phyloP scores from a whole-genome alignment of 1,140 invertebrate genomes.

The Lordiphosa stackelbergi region DNA sequence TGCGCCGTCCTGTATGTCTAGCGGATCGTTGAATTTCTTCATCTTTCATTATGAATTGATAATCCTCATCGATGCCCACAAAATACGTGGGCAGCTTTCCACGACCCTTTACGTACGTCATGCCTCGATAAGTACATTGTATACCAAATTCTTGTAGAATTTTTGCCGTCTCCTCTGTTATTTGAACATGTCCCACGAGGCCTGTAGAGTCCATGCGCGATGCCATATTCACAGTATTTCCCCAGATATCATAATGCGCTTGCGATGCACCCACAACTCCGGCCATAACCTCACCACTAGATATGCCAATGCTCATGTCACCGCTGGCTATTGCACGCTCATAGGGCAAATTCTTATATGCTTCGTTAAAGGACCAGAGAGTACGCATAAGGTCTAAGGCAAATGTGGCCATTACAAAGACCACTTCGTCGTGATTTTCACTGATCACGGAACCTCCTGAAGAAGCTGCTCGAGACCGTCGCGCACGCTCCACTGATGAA shows the following conservation, averaged over 20 bases:
- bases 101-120: slow-evolving; percentile 26
- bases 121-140: slow-evolving; percentile 13
- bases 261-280: slow-evolving; percentile 95
- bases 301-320: slow-evolving; percentile 80
- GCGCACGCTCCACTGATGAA: slow-evolving; percentile 10
- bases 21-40: too few species aligned
- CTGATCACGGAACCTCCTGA: neutral
- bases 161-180: slow-evolving; percentile 84
- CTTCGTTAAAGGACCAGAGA: slow-evolving; percentile 20
- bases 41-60: slow-evolving; percentile 3
- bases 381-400: slow-evolving; percentile 52
- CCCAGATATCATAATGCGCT: slow-evolving; percentile 92
- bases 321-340: slow-evolving; percentile 2
- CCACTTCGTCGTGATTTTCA: slow-evolving; percentile 28
- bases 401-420: slow-evolving; percentile 43
- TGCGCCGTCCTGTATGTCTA: too few species aligned
- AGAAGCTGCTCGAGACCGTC: neutral
- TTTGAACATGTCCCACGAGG: slow-evolving; percentile 86
- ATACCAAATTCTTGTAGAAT: slow-evolving; percentile 79
- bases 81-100: slow-evolving; percentile 29
- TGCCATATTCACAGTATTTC: slow-evolving; percentile 95
- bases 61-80: slow-evolving; percentile 10
- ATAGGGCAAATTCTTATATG: slow-evolving; percentile 14
- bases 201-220: slow-evolving; percentile 94
- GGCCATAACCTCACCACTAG: slow-evolving; percentile 90